These are phyloP conservation scores for Ecliptopera silaceata DNA, from an alignment of 2,888 invertebrate species.

Conservation along the genomic window DNA sequence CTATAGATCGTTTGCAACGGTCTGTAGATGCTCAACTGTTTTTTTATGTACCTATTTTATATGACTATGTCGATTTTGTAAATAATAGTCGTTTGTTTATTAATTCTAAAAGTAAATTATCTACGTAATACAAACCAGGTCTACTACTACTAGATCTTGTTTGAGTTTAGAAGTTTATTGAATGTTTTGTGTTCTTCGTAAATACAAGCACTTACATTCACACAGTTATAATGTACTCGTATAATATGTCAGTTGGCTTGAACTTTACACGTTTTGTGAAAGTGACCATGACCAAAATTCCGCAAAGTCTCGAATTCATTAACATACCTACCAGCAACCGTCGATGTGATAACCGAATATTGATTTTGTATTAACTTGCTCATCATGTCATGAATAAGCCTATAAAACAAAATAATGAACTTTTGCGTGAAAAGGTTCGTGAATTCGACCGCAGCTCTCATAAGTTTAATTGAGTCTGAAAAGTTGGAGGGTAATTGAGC, in stretches of 20 bases:
- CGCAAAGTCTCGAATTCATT: slow-evolving; percentile 1
- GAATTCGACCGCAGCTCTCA: background rate
- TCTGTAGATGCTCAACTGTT: no score
- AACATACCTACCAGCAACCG: background rate
- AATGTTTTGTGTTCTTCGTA: no score
- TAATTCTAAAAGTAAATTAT: no score
- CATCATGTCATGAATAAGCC: slow-evolving; percentile 5
- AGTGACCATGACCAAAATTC: slow-evolving; percentile 11
- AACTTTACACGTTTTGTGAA: slow-evolving; percentile 12
- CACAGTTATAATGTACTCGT: no score
- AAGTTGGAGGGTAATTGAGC: slow-evolving; percentile 17
- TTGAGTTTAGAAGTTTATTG: no score
- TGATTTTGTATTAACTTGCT: background rate
- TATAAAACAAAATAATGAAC: background rate
- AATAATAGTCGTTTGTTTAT: no score
- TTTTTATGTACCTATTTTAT: no score
- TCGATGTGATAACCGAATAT: background rate
- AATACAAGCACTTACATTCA: no score
- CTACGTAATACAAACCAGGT: no score
- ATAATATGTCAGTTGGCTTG: slow-evolving; percentile 3
- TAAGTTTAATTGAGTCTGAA: slow-evolving; percentile 11
- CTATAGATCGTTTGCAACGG: no score
- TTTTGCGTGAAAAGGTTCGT: slow-evolving; percentile 10
- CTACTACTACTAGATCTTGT: no score
- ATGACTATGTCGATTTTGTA: no score